Base-by-base conservation (phyloP, 2,888 invertebrate genomes). In the Acleris holmiana region DNA sequence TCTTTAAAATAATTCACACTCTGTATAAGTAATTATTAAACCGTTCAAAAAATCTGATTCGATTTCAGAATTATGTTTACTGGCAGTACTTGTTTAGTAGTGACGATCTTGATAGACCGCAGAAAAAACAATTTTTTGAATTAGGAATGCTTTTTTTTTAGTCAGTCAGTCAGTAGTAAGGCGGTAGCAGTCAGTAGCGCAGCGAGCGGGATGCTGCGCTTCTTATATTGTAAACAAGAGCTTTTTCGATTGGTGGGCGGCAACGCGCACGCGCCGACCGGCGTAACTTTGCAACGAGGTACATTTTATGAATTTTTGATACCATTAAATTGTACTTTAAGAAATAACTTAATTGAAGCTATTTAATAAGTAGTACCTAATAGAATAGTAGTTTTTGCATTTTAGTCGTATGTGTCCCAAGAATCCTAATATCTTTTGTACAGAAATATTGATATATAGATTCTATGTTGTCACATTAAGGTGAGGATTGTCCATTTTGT, bases 181-280 rank as follows among this genome's bases (percentile, higher is more conserved):
- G 51, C 41, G 58, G 64, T 21, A 53, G 47, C 64, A 53, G 53
- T 44, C 29, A 58, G 50, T 46, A 41, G 68, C 61, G 71, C 68
- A 71, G 69, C 61, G 66, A 69, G 75, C 75, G 78, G 82, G 87
- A 87, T 80, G 87, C 85, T 86, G 86, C 85, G 84, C 80, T 80
- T 82, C 83, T 83, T 79, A 77, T 83, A 82, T 85, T 90, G 89
- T 89, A 89, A 91, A 90, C 89, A 91, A 85, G 85, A 85, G 88
- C 88, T 85, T 85, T 86, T 86, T 86, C 87, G 86, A 88, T 88
- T 89, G 88, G 88, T 77, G 79, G 84, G 82, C 83, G 78, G 80
- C 77, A 73, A 40, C 83, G 84, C 90, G 89, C 89, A 87, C 75
- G 85, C 84, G 80, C 68, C 71, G 64, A 40, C 10, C 72, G 75